Evolutionary conservation across 2,797 vertebrate genomes (phyloP), one percentile per base, ranked within the genome.

Genomic region (Pangasius macronema): DNA sequence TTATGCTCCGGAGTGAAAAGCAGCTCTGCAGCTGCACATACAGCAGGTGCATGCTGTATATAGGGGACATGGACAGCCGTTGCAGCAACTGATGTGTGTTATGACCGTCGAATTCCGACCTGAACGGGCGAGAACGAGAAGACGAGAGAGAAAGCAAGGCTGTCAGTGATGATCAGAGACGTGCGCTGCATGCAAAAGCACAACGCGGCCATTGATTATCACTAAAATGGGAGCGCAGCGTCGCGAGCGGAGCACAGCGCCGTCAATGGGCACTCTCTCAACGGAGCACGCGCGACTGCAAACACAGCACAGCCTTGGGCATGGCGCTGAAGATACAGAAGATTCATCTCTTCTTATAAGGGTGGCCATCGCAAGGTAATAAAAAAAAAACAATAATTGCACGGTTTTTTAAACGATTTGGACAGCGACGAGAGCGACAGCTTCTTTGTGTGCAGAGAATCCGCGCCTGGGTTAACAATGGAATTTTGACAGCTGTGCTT

Each of bases 81-180:
- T 82, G 65, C 30, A 82, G 55, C 53, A 73, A 7, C 22, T 30
- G 83, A 30, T 51, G n/a, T 61, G 53, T n/a, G 83, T 10, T 73
- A 1, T 42, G 68, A 39, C 39, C 1, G 68, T 59, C 24, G 39
- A 5, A n/a, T 59, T 57, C n/a, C 51, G 53, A 59, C 36, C 51
- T 20, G 51, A 80, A 13, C 3, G 30, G 46, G 53, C 59, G 53
- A 42, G 51, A 42, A 20, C n/a, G 16, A 72, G 59, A 72, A 39
- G n/a, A 18, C 36, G 53, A 51, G 61, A 33, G 16, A 55, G 46
- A 49, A 18, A 27, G 85, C 92, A 93, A 93, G 91, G 92, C 93
- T 92, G 93, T 91, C 93, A 93, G 93, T 84, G 94, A 92, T 93
- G 93, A 93, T 93, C 90, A 88, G 92, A 91, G 90, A 90, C 93